Evolutionary conservation across 2,888 invertebrate genomes (phyloP), one percentile per base, ranked within the genome.

Genomic region (Amblyjoppa fuscipennis): DNA sequence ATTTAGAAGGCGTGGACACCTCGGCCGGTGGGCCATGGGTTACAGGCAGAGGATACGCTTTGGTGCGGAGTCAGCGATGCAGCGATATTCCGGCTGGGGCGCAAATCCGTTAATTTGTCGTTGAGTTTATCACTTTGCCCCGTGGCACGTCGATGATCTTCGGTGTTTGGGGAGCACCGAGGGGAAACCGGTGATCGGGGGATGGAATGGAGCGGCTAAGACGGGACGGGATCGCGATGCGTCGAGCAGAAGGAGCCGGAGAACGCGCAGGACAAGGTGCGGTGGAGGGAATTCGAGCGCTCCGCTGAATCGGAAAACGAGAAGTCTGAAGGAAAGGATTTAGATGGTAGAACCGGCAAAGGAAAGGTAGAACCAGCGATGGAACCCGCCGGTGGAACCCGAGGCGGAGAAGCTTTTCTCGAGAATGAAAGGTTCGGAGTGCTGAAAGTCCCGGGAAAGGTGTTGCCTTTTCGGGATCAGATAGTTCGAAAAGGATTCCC

Each of bases 401-500:
- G 38, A 25, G 45, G 61, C 78, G 56, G 49, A 66, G 78, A 69
- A 81, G 79, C 77, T 64, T 79, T 87, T 73, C 84, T 83, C 69
- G 51, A 79, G 82, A 87, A 84, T 77, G 83, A 83, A 85, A 83
- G 80, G 81, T 45, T 59, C 56, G 34, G 73, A 77, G 53, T 82
- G 84, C 87, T 74, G 85, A 81, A 83, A 81, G 73, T 80, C 85
- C 79, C 77, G 71, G 74, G 73, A 80, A 74, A 83, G 84, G 77
- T 77, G 86, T 76, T 49, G 16, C 16, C 16, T 85, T 87, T 83
- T 85, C 68, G 78, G 83, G 87, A 83, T 88, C 86, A 82, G 79
- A 86, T 85, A 85, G 81, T 85, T 86, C 73, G 81, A 68, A 77
- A 80, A 74, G 81, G 87, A 84, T 82, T 85, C 86, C 49, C 83